Conservation (phyloP, 2,113 vertebrate species). For the Pampusana beccarii region DNA sequence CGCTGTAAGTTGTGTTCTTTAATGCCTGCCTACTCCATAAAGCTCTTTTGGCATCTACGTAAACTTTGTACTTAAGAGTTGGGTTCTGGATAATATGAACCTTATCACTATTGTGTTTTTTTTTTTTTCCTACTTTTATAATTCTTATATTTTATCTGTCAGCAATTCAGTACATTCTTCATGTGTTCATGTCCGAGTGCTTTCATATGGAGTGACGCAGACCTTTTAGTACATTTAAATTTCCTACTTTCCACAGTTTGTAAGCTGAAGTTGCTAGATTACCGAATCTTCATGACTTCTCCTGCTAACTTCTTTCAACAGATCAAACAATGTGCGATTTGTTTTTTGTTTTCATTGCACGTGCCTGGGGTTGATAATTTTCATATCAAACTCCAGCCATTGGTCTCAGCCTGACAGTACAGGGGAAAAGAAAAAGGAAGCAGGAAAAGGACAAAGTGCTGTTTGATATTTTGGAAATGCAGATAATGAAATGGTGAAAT, state of each 20-base stretch:
- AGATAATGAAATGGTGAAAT: not conserved
- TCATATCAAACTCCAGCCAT: not conserved
- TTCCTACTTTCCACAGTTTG: not conserved
- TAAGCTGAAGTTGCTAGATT: not conserved
- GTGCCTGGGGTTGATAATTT: not conserved
- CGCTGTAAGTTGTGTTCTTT: not conserved
- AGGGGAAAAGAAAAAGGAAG: not conserved
- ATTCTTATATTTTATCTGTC: not conserved
- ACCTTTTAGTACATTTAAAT: not conserved
- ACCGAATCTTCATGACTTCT: not conserved
- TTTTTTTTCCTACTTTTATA: not conserved
- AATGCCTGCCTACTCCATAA: not conserved
- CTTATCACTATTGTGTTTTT: not conserved
- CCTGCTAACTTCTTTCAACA: not conserved
- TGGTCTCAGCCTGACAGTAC: not conserved
- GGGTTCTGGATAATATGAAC: not conserved
- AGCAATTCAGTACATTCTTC: not conserved
- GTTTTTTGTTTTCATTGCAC: not conserved
- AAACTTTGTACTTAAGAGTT: not conserved
- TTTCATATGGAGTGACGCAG: not conserved
- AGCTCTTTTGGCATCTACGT: not conserved
- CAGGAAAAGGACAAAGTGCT: not conserved
- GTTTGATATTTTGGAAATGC: not conserved
- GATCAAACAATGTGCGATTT: not conserved
- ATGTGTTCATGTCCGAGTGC: not conserved